Evolutionary conservation across 53 echinoderm and acorn worm species (phyloP).

Genomic region (Glandiceps talaboti): DNA sequence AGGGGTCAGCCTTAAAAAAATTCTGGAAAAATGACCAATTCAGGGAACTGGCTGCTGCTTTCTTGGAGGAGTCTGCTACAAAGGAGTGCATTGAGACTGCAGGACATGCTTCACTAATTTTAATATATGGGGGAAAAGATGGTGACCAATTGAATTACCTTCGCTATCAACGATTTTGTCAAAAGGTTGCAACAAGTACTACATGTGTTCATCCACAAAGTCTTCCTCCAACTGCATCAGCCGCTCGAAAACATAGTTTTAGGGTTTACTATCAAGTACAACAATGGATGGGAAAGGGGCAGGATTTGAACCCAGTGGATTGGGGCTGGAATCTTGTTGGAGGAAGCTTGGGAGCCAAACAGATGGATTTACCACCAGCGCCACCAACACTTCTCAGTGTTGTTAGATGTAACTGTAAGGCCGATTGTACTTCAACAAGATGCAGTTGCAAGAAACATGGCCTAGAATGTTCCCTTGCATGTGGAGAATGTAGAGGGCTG

Average conservation of each 20-base stretch:
- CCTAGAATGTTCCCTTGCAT: conserved; percentile 22
- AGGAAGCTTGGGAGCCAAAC: background rate
- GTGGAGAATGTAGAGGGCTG: conserved; percentile 23
- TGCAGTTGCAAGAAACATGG: conserved; percentile 33
- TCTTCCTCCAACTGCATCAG: conserved; percentile 19
- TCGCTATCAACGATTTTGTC: conserved; percentile 3
- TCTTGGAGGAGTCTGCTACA: conserved; percentile 10
- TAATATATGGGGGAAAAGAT: conserved; percentile 1
- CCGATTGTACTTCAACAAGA: conserved; percentile 14
- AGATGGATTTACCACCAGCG: conserved; percentile 12
- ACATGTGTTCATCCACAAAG: conserved; percentile 10
- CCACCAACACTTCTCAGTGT: conserved; percentile 18
- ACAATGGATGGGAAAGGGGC: conserved; percentile 2
- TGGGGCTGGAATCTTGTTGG: background rate
- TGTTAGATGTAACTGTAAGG: conserved; percentile 40
- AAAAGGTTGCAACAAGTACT: conserved; percentile 17
- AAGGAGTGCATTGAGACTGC: conserved; percentile 11
- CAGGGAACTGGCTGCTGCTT: conserved; percentile 32
- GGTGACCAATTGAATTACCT: conserved; percentile 13
- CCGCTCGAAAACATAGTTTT: conserved; percentile 17
- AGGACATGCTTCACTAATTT: conserved; percentile 14
- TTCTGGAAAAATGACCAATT: conserved; percentile 26
- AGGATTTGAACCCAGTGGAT: background rate
- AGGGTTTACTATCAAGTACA: conserved; percentile 19
- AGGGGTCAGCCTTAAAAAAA: conserved; percentile 29